A percentile compares a stretch with the other conserved stretches of the same genome.
phyloP scores from a whole-genome alignment of 2,888 invertebrate species.

The Ophonus ardosiacus region DNA sequence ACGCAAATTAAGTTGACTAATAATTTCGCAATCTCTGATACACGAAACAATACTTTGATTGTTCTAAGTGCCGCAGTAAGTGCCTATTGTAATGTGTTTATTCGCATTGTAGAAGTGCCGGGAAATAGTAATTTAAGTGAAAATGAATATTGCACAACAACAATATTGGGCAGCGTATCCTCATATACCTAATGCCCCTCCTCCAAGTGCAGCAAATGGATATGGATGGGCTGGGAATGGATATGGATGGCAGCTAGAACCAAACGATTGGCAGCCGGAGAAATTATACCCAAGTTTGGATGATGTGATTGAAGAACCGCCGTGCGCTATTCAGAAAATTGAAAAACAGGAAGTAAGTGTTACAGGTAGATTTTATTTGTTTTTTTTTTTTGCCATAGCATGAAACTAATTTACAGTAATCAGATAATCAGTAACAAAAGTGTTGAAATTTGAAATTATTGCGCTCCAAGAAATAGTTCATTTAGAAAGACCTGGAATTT shows the following conservation, averaged over 20 bases:
- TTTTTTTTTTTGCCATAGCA: not conserved
- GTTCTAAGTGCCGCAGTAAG: conserved; percentile 19
- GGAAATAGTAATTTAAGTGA: conserved; percentile 9
- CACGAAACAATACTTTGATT: conserved; percentile 2
- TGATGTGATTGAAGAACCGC: conserved; percentile 72
- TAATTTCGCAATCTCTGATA: conserved; percentile 23
- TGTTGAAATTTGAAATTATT: too few relatives aligned
- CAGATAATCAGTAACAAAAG: too few relatives aligned
- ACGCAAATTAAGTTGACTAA: conserved; percentile 9
- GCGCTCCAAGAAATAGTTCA: not conserved
- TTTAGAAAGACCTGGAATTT: not conserved
- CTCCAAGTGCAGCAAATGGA: conserved; percentile 73
- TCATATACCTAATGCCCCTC: conserved; percentile 72
- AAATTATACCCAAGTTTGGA: conserved; percentile 69
- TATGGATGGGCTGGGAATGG: conserved; percentile 76
- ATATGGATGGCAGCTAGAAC: conserved; percentile 75
- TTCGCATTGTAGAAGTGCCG: conserved; percentile 1
- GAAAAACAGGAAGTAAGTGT: conserved; percentile 70
- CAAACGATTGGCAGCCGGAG: conserved; percentile 72
- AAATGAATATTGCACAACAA: conserved; percentile 70
- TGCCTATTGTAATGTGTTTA: conserved; percentile 30
- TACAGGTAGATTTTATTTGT: not conserved
- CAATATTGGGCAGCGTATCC: conserved; percentile 75
- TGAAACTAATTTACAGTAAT: too few relatives aligned
- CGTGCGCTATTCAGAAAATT: conserved; percentile 72